These are phyloP conservation scores for Apodemus agrarius DNA, from an alignment of 2,797 vertebrate genomes.

Conservation along the genomic window DNA sequence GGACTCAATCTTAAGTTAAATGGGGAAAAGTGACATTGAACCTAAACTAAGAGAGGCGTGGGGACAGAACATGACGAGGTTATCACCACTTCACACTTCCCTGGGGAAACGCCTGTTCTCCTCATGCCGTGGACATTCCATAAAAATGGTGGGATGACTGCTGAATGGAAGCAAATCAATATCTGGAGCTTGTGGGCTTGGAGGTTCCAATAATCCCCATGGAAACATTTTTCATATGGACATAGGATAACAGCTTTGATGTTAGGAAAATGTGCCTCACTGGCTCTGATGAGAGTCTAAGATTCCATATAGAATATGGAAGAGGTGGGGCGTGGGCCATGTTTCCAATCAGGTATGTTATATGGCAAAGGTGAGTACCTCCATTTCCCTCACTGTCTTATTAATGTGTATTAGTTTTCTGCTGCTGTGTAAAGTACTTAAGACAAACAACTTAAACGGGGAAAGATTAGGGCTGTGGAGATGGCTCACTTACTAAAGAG, in stretches of 20 bases:
- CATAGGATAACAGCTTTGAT: background rate
- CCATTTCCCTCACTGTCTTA: background rate
- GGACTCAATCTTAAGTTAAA: background rate
- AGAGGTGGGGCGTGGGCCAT: background rate
- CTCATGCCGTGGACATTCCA: accelerated
- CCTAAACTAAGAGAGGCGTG: conserved; percentile 31
- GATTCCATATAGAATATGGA: background rate
- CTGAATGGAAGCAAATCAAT: conserved; percentile 37
- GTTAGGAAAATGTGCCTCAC: too few relatives aligned
- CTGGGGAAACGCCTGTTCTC: background rate
- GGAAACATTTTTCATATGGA: conserved; percentile 10
- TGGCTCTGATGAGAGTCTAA: background rate
- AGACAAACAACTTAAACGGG: background rate
- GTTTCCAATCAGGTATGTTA: background rate
- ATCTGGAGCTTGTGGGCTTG: conserved; percentile 17
- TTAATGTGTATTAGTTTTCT: background rate
- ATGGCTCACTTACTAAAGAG: background rate
- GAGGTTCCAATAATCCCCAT: background rate
- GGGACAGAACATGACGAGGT: background rate
- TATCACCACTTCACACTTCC: background rate
- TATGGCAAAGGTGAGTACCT: background rate
- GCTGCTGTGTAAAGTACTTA: background rate
- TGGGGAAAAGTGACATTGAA: background rate
- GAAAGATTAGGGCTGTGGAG: background rate
- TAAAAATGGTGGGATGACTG: background rate